Percentiles rank a stretch among this genome's conserved stretches.
These are phyloP conservation scores for Ptychochromis oligacanthus DNA, from an alignment of 2,113 vertebrate species.

Conservation along the genomic window DNA sequence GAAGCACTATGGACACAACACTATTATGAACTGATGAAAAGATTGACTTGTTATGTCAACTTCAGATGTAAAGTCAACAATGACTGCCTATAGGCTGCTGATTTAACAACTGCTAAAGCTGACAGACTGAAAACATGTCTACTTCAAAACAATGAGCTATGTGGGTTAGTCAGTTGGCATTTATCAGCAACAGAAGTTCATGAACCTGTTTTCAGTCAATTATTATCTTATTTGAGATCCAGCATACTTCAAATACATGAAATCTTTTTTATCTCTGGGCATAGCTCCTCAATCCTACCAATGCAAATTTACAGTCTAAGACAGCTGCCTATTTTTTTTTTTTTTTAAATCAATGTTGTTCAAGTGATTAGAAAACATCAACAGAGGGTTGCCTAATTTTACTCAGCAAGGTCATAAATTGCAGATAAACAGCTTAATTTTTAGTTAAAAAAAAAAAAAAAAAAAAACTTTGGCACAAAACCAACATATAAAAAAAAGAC, in stretches of 20 bases:
- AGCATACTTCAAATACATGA: background rate
- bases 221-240: background rate
- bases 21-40: constrained; percentile 33
- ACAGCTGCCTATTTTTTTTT: background rate
- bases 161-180: background rate
- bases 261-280: background rate
- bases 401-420: background rate
- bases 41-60: constrained; percentile 19
- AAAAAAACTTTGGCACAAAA: too few relatives aligned
- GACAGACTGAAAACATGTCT: background rate
- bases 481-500: background rate
- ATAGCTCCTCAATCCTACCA: background rate
- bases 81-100: background rate
- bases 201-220: background rate
- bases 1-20: constrained; percentile 23
- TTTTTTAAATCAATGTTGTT: background rate
- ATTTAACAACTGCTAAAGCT: constrained; percentile 1
- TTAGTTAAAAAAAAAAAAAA: too few relatives aligned
- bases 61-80: constrained; percentile 7
- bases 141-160: background rate
- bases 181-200: background rate
- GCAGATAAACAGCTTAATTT: background rate
- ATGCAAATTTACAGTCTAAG: background rate
- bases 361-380: background rate
- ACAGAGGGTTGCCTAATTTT: too few relatives aligned